Base-by-base conservation (phyloP, 2,113 vertebrate species). In the Callaeas wilsoni region DNA sequence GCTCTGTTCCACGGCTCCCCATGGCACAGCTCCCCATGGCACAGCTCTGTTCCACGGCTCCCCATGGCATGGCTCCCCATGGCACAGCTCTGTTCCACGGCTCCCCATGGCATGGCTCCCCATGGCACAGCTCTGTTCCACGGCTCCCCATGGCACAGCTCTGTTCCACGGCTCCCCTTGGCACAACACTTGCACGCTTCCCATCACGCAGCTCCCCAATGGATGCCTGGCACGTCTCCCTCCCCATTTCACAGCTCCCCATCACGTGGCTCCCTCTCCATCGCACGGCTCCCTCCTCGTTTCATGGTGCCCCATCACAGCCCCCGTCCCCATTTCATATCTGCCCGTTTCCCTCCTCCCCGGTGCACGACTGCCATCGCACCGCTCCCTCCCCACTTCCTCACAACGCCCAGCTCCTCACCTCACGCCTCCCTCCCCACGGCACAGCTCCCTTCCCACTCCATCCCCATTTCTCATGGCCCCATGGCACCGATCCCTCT, bases 21-120 rank as follows among this genome's bases (percentile, higher is more conserved):
- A 7, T 10, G 4, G 42, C 35, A 33, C 30, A 3, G 6, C 8
- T 78, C 27, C 3, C 5, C 16, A 10, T 8, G 11, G 37, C 55
- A 21, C 1, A 0, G 12, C 16, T n/a, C 27, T 14, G n/a, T n/a
- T n/a, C n/a, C n/a, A n/a, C n/a, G n/a, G n/a, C 16, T 42, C 4
- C 7, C 7, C 12, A 1, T 37, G 16, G 39, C 44, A 32, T 1
- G 0, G 11, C 19, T 46, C 16, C 17, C 12, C 29, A 12, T 11
- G 21, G 60, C 83, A 21, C 10, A 1, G 21, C 18, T 29, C 37
- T 2, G n/a, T n/a, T n/a, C n/a, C n/a, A n/a, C n/a, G n/a, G n/a
- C n/a, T n/a, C n/a, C n/a, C 14, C 26, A 22, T 35, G 9, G 30
- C 32, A 29, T 17, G 3, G 13, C 20, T 65, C 50, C 1, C 11